Evolutionary conservation across 1,140 invertebrate species (phyloP).

Genomic region (Aphis gossypii): DNA sequence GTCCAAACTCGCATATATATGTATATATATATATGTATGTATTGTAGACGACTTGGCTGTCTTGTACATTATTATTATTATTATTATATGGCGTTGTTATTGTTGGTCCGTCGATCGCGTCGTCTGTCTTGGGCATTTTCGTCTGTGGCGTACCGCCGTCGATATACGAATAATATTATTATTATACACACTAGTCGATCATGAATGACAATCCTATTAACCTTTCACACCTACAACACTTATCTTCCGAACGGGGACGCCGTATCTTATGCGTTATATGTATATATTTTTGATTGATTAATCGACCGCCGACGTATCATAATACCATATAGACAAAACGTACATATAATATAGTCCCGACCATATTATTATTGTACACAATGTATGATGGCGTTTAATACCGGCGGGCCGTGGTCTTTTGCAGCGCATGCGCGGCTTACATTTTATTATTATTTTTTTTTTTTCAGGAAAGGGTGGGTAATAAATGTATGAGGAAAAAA

Average conservation of each 20-base stretch:
- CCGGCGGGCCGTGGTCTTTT: background rate
- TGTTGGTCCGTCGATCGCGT: background rate
- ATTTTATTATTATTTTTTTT: background rate
- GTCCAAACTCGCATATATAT: background rate
- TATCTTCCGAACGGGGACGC: constrained; percentile 32
- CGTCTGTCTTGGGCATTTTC: background rate
- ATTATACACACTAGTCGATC: background rate
- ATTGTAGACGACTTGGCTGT: background rate
- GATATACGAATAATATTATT: background rate
- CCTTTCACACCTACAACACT: constrained; percentile 55
- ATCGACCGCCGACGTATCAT: constrained; percentile 29
- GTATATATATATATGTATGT: background rate
- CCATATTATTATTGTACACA: background rate
- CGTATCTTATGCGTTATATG: background rate
- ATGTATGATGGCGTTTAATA: background rate
- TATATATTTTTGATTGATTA: constrained; percentile 52
- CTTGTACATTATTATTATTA: background rate
- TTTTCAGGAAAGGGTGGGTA: background rate
- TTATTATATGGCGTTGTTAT: constrained; percentile 6
- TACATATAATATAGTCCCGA: background rate
- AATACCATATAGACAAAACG: background rate
- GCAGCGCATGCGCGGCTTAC: background rate
- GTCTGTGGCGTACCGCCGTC: background rate
- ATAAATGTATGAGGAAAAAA: background rate
- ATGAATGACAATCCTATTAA: constrained; percentile 57